Evolutionary conservation across 1,140 invertebrate genomes (phyloP), one percentile per base, ranked within the genome.

Genomic region (Drosophila hydei): DNA sequence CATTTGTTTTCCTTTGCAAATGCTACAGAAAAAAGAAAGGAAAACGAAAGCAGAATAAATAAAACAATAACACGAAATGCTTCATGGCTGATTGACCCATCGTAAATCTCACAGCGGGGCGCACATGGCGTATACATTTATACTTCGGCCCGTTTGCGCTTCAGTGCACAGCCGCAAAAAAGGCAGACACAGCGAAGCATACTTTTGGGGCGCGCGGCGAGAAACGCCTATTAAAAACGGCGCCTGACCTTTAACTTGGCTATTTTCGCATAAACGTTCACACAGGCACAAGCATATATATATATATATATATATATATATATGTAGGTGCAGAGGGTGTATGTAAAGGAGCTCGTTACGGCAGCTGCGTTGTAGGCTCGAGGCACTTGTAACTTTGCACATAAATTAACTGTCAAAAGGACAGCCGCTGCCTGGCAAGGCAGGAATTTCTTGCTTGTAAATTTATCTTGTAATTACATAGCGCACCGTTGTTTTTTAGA

Each of bases 401-500:
- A 85, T 85, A 85, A 85, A 88, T 85, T 85, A 85, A 85, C 81
- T 85, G 81, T 74, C 81, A 81, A 81, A 84, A 88, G 74, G 68
- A 68, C 81, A 81, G 75, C 71, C 19, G 43, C 42, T 56, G 69
- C 38, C 58, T 75, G 76, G 60, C 61, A 60, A 12, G 60, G 59
- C 77, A 81, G 68, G 55, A 79, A 77, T 77, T 85, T 69, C 60
- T 45, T 38, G 27, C 70, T 81, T 71, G 81, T 80, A 81, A 87
- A 81, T 69, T 87, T 85, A 75, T 87, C 77, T 75, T 85, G 81
- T 85, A 87, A 85, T 87, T 85, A 85, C 81, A 80, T 71, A 74
- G 50, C 58, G 12, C 65, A 47, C 58, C 52, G 38, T 48, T 72
- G 62, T 56, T 64, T 63, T 56, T 59, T 43, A 9, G 23, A 72